These are phyloP conservation scores for Papilio demoleus DNA, from an alignment of 2,888 invertebrate species.

Conservation along the genomic window DNA sequence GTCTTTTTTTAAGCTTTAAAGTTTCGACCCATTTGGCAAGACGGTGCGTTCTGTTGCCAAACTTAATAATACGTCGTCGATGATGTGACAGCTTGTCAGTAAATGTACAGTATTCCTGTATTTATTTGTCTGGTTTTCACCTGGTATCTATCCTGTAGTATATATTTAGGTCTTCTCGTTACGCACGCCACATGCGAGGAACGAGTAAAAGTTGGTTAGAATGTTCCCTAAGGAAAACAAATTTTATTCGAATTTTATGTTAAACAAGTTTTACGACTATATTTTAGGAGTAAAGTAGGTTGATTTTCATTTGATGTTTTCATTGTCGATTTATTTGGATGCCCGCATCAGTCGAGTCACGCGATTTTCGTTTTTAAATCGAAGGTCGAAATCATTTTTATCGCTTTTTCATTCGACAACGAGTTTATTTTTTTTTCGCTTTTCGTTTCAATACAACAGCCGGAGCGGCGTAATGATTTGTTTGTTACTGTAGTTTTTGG, in stretches of 20 bases:
- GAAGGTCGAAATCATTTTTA: slow-evolving; percentile 43
- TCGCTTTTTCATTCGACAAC: slow-evolving; percentile 30
- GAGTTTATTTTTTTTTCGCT: slow-evolving; percentile 32
- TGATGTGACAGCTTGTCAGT: slow-evolving; percentile 15
- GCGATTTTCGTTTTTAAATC: slow-evolving; percentile 42
- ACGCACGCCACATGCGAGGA: slow-evolving; percentile 10
- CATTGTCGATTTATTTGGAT: slow-evolving; percentile 32
- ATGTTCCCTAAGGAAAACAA: slow-evolving; percentile 15
- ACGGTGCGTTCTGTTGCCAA: slow-evolving; percentile 16
- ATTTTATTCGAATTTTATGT: slow-evolving; percentile 17
- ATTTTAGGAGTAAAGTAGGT: slow-evolving; percentile 28
- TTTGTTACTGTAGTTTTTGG: slow-evolving; percentile 26
- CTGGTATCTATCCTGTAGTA: slow-evolving; percentile 7
- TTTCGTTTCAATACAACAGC: slow-evolving; percentile 22
- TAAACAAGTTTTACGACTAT: slow-evolving; percentile 29
- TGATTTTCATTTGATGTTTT: slow-evolving; percentile 39
- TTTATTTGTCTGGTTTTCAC: background rate
- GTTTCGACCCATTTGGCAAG: slow-evolving; percentile 38
- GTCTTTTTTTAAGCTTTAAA: slow-evolving; percentile 20
- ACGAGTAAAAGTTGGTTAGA: slow-evolving; percentile 28
- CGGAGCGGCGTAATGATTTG: slow-evolving; percentile 11
- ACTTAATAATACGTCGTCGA: slow-evolving; percentile 8
- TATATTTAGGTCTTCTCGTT: slow-evolving; percentile 19
- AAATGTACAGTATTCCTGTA: slow-evolving; percentile 16
- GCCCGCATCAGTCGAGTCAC: slow-evolving; percentile 39